Base-by-base conservation (phyloP, 2,888 invertebrate genomes). In the Glyphotaelius pellucidus region DNA sequence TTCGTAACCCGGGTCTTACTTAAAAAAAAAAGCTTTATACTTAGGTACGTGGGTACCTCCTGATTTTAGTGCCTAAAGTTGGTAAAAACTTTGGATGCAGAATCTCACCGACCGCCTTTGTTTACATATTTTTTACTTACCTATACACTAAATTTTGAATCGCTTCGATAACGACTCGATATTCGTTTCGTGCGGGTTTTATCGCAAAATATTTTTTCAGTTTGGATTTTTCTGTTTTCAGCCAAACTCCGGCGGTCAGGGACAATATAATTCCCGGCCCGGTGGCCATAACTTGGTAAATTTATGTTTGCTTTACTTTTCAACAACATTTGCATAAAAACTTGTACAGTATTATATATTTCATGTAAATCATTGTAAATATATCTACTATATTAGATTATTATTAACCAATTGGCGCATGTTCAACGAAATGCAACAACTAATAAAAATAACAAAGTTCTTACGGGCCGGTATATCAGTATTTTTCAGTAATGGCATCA, bases 241-340 rank as follows among this genome's bases (percentile, higher is more conserved):
- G 88, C 79, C 35, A 35, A 84, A 89, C 67, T 67, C 67, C 67
- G 42, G 79, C 80, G 79, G 88, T 79, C 88, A 79, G 35, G 88
- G 88, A 35, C 88, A 89, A 79, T 89, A 87, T 87, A 12, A 86
- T 38, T 42, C 47, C 3, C 88, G 88, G n/a, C 32, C 79, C 12
- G 88, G 88, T 89, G 79, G 25, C 35, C 79, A 42, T 42, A 38
- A 90, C 67, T 67, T 35, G 90, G 90, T 90, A 90, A 90, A 81
- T 90, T 84, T 30, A 31, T 19, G 47, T 89, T 84, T 84, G 47
- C 25, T 84, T 83, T 81, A 89, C 32, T 35, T 88, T 79, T 19
- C 52, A 14, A 19, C 25, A 25, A 25, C 25, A 25, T 67, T 67
- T 25, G 67, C 67, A 25, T n/a, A n/a, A 25, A 52, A 67, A 67